These are phyloP conservation scores for Tautogolabrus adspersus DNA, from an alignment of 2,113 vertebrate genomes.

Conservation along the genomic window DNA sequence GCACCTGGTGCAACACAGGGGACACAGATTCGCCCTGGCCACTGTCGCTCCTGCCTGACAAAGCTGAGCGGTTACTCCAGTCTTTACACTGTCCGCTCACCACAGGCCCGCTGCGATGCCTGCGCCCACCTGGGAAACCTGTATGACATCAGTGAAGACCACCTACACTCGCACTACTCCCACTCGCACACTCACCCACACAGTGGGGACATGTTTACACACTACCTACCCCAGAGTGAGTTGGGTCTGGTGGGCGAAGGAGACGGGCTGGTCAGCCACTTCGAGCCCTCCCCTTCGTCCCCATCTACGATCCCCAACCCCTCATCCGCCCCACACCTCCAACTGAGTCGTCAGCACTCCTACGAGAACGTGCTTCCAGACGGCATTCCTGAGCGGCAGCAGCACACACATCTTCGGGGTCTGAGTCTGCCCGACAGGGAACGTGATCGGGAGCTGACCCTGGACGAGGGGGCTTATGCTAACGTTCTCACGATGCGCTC, in stretches of 20 bases:
- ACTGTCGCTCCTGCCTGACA: conserved; percentile 95
- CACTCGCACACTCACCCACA: conserved; percentile 70
- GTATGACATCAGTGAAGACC: conserved; percentile 98
- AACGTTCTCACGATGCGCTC: conserved; percentile 92
- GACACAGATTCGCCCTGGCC: conserved; percentile 81
- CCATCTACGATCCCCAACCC: conserved; percentile 63
- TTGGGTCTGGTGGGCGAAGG: conserved; percentile 84
- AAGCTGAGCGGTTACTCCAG: conserved; percentile 91
- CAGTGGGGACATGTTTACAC: conserved; percentile 79
- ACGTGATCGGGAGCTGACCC: conserved; percentile 75
- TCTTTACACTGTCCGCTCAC: conserved; percentile 91
- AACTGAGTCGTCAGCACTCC: conserved; percentile 93
- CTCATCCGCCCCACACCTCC: conserved; percentile 77
- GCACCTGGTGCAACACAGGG: conserved; percentile 79
- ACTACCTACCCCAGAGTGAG: conserved; percentile 84
- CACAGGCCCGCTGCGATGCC: conserved; percentile 92
- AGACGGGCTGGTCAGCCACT: conserved; percentile 89
- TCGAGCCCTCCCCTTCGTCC: conserved; percentile 82
- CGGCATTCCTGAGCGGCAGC: conserved; percentile 66
- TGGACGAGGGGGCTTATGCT: conserved; percentile 92
- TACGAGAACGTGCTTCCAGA: conserved; percentile 94
- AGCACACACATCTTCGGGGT: conserved; percentile 86
- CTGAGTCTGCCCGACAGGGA: conserved; percentile 92
- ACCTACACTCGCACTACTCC: conserved; percentile 85
- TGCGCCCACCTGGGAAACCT: conserved; percentile 93